Evolutionary conservation across 37 sponge, comb jelly and placozoan genomes (phyloP).

Genomic region (Tethya wilhelma): DNA sequence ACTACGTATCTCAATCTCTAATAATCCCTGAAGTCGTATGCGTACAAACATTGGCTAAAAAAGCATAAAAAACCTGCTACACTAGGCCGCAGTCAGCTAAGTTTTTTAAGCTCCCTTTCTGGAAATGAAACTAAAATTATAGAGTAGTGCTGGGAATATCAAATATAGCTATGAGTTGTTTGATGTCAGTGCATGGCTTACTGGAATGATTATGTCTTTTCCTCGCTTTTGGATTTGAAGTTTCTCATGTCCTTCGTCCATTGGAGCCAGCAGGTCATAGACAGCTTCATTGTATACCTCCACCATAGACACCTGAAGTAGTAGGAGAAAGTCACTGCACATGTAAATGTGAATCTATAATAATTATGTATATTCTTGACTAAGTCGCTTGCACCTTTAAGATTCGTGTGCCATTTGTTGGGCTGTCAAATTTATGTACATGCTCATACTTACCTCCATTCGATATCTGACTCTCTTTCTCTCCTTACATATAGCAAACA

Average conservation of each 20-base stretch:
- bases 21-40: conserved; percentile 48
- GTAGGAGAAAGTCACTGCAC: neutral
- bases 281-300: conserved; percentile 86
- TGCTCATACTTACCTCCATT: conserved; percentile 70
- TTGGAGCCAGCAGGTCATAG: conserved; percentile 62
- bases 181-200: conserved; percentile 14
- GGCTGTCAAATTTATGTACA: too few relatives aligned
- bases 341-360: neutral
- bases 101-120: too few relatives aligned
- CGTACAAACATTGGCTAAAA: neutral
- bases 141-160: too few relatives aligned
- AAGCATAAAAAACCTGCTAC: neutral
- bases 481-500: conserved; percentile 63
- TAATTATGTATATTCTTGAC: too few relatives aligned
- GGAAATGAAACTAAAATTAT: too few relatives aligned
- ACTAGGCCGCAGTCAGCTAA: too few relatives aligned
- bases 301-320: conserved; percentile 75
- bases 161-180: too few relatives aligned
- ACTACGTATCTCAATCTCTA: conserved; percentile 61
- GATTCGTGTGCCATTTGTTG: too few relatives aligned
- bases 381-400: too few relatives aligned
- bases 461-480: conserved; percentile 62
- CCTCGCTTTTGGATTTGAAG: conserved; percentile 69
- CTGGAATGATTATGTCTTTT: conserved; percentile 61
- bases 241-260: conserved; percentile 45